Evolutionary conservation across 2,888 invertebrate species (phyloP).

Genomic region (Pseudococcus viburni): DNA sequence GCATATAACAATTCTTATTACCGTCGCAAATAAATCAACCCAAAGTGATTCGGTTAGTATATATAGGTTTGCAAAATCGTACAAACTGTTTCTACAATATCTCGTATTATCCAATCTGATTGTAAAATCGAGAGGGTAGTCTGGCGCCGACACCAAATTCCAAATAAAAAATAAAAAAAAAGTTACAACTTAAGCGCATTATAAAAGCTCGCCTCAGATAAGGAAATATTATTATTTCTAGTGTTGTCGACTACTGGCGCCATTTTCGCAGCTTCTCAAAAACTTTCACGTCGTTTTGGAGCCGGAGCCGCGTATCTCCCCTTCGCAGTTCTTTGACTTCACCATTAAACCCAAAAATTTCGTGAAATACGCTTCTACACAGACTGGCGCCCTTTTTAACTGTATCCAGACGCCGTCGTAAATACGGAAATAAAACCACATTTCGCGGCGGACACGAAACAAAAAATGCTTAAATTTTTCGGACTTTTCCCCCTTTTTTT

Average conservation of each 20-base stretch:
- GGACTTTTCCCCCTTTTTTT: not conserved
- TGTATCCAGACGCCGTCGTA: slow-evolving; percentile 63
- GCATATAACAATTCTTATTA: slow-evolving; percentile 60
- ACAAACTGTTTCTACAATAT: slow-evolving; percentile 60
- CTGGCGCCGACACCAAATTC: slow-evolving; percentile 62
- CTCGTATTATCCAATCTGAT: slow-evolving; percentile 50
- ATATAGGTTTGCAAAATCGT: slow-evolving; percentile 55
- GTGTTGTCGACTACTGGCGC: slow-evolving; percentile 66
- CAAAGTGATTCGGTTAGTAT: slow-evolving; percentile 33
- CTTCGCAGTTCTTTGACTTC: slow-evolving; percentile 60
- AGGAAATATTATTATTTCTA: slow-evolving; percentile 66
- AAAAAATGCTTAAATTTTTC: slow-evolving; percentile 34
- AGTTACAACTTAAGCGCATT: slow-evolving; percentile 66
- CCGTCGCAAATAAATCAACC: slow-evolving; percentile 61
- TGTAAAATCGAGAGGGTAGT: slow-evolving; percentile 57
- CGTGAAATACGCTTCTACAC: slow-evolving; percentile 60
- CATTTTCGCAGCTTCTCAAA: slow-evolving; percentile 66
- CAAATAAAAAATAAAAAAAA: slow-evolving; percentile 60
- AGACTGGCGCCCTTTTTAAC: slow-evolving; percentile 66
- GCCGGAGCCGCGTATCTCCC: slow-evolving; percentile 64
- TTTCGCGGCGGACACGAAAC: not conserved
- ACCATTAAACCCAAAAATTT: slow-evolving; percentile 66
- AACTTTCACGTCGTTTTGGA: slow-evolving; percentile 66
- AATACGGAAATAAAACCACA: slow-evolving; percentile 61
- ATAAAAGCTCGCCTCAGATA: slow-evolving; percentile 66